Percentiles rank a stretch among this genome's conserved stretches.
phyloP scores from a whole-genome alignment of 2,888 invertebrate species.

The Cryptocephalus primarius region DNA sequence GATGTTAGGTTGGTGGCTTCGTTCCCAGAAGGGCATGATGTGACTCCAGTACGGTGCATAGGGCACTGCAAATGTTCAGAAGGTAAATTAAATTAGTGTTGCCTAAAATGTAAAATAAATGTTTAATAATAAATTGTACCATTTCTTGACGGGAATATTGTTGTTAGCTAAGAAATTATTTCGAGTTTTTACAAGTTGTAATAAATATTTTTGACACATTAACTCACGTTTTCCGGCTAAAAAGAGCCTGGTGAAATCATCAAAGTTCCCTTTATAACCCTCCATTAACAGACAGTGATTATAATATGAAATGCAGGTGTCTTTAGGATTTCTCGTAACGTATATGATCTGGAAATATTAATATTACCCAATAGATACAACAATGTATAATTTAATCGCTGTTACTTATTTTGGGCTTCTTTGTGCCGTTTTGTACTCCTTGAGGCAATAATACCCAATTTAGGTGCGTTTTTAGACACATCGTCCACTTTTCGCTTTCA shows the following conservation, averaged over 20 bases:
- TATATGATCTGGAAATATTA: conserved; percentile 48
- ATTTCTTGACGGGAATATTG: too few species aligned
- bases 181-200: too few species aligned
- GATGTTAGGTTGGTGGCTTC: conserved; percentile 22
- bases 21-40: conserved; percentile 26
- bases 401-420: conserved; percentile 30
- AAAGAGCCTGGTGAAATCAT: conserved; percentile 50
- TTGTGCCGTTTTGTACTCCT: conserved; percentile 33
- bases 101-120: conserved; percentile 2
- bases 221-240: conserved; percentile 44
- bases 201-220: too few species aligned
- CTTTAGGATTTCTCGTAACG: conserved; percentile 61
- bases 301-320: conserved; percentile 59
- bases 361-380: too few species aligned
- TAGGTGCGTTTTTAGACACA: conserved; percentile 55
- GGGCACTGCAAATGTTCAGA: conserved; percentile 18
- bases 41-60: conserved; percentile 30
- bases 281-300: conserved; percentile 52
- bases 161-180: too few species aligned
- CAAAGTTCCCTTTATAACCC: conserved; percentile 43
- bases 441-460: conserved; percentile 49
- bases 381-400: too few species aligned
- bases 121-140: too few species aligned
- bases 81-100: not conserved
- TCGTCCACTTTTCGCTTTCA: conserved; percentile 16